Evolutionary conservation across 2,113 vertebrate genomes (phyloP), one percentile per base, ranked within the genome.

Genomic region (Nycticebus coucang): DNA sequence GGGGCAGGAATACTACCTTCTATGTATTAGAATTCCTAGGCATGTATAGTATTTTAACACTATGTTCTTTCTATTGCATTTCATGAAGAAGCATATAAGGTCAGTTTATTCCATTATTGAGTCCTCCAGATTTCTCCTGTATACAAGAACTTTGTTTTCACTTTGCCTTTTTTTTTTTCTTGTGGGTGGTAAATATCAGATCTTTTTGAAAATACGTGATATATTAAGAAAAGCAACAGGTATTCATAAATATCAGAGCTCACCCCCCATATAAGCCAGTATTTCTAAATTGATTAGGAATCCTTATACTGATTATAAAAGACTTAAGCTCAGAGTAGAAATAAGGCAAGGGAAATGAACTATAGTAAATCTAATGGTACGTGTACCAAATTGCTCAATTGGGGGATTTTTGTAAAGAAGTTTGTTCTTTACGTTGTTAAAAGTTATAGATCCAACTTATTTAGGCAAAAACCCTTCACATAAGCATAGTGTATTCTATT

Each of bases 171-270:
- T 15, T 17, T 45, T 13, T 22, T 12, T 35, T 14, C 7, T 89
- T 10, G 26, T 50, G 37, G 13, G 28, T 35, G 28, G 59, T 5
- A 74, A 82, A 74, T 53, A 33, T 26, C 8, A 37, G 4, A 26
- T 82, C 0, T 81, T 37, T 17, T 69, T 95, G n/a, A 19, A 90
- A 90, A 72, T n/a, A 55, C n/a, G 69, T 7, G 19, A 64, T 62
- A 79, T 74, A 71, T 78, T 26, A 75, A 4, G 26, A 89, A 92
- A 82, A 71, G 59, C 59, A 87, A 92, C 71, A 95, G 71, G 55
- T 79, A 69, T 7, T 94, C 19, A 82, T 17, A 15, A 2, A n/a
- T 96, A 2, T 79, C 26, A 89, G 41, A 82, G 24, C 4, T 9
- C 75, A 21, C 9, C 24, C 86, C 94, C 79, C 62, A 82, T 89